phyloP scores from a whole-genome alignment of 1,140 invertebrate species.

The Dendroctonus valens region DNA sequence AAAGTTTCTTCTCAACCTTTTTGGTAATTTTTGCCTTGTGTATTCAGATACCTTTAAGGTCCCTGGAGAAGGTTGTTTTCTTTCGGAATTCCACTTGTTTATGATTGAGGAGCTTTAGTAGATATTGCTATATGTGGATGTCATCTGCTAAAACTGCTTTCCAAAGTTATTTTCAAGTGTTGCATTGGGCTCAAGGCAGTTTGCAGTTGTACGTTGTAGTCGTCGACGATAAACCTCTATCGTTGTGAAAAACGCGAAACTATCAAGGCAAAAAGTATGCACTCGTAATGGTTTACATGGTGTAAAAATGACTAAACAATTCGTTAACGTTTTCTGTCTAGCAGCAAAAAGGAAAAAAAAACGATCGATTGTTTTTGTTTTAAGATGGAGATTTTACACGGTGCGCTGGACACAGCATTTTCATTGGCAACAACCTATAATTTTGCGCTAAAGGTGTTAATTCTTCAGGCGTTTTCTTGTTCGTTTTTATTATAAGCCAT shows the following conservation, averaged over 20 bases:
- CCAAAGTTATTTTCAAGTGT: too few species aligned
- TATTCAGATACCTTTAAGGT: too few species aligned
- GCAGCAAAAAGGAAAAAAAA: conserved; percentile 7
- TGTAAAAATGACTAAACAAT: conserved; percentile 15
- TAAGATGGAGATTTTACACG: conserved; percentile 12
- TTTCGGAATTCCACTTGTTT: too few species aligned
- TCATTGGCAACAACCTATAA: conserved; percentile 7
- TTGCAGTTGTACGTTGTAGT: too few species aligned
- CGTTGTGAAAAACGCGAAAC: background rate
- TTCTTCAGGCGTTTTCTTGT: conserved; percentile 9
- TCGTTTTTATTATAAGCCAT: conserved; percentile 1
- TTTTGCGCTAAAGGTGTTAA: conserved; percentile 7
- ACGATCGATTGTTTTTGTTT: conserved; percentile 11
- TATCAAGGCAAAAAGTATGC: conserved; percentile 8
- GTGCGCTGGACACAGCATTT: conserved; percentile 5
- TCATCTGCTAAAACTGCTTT: too few species aligned
- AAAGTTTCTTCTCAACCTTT: too few species aligned
- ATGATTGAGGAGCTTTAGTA: too few species aligned
- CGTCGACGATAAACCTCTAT: background rate
- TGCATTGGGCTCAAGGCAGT: too few species aligned
- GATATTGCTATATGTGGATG: too few species aligned
- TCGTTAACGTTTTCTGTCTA: conserved; percentile 18
- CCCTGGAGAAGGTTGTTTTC: too few species aligned
- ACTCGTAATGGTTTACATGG: conserved; percentile 16
- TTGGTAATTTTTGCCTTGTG: too few species aligned